Percentiles rank a stretch among this genome's conserved stretches.
phyloP scores from a whole-genome alignment of 1,140 invertebrate genomes.

The Mamestra configurata region DNA sequence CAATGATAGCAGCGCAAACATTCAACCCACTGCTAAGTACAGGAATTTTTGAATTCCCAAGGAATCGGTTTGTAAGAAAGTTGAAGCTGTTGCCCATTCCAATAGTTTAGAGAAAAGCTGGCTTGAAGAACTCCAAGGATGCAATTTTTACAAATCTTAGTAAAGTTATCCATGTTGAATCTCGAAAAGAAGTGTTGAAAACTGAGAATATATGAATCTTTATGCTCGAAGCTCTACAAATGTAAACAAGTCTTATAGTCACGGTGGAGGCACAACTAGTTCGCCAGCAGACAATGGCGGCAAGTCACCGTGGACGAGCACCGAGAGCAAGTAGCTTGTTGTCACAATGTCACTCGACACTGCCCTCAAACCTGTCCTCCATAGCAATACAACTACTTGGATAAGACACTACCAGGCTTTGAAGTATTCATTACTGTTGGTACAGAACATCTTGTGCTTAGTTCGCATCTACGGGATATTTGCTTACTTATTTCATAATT shows the following conservation, averaged over 20 bases:
- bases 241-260: conserved; percentile 50
- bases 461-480: not conserved
- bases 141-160: too few species aligned
- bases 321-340: conserved; percentile 64
- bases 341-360: conserved; percentile 71
- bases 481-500: too few species aligned
- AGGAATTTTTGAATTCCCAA: too few species aligned
- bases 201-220: not conserved
- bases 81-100: too few species aligned
- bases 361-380: conserved; percentile 54
- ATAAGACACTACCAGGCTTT: not conserved
- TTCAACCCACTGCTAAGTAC: too few species aligned
- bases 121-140: too few species aligned
- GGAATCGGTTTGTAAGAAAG: too few species aligned
- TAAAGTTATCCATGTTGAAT: too few species aligned
- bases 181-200: too few species aligned
- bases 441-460: not conserved
- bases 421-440: conserved; percentile 25
- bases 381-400: not conserved
- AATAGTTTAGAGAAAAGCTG: too few species aligned
- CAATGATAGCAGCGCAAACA: too few species aligned
- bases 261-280: conserved; percentile 61
- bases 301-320: conserved; percentile 58
- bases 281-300: conserved; percentile 60
- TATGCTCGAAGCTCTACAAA: not conserved